phyloP scores from a whole-genome alignment of 2,797 vertebrate genomes.

The Platalea minor region DNA sequence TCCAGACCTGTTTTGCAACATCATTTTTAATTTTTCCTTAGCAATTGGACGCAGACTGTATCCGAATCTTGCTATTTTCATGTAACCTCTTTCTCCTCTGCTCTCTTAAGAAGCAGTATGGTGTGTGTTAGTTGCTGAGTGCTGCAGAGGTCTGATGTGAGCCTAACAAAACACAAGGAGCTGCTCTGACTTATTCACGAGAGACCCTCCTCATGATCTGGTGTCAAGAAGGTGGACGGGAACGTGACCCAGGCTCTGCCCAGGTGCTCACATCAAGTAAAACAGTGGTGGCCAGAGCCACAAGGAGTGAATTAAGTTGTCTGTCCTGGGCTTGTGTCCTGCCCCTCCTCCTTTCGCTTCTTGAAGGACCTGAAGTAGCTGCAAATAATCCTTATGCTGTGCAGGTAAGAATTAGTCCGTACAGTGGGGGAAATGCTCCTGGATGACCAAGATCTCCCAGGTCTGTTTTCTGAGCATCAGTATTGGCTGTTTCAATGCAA shows the following conservation, averaged over 20 bases:
- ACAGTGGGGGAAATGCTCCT: accelerated
- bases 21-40: neutral
- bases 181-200: neutral
- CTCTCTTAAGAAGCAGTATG: accelerated
- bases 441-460: neutral
- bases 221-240: neutral
- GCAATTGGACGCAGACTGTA: accelerated
- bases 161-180: neutral
- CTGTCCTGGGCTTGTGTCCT: neutral
- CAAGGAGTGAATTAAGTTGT: neutral
- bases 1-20: neutral
- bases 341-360: neutral
- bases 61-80: neutral
- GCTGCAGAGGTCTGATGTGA: neutral
- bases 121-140: neutral
- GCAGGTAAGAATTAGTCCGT: neutral
- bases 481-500: neutral
- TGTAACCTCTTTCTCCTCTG: neutral
- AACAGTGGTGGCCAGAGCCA: neutral
- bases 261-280: neutral
- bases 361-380: neutral
- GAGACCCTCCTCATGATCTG: neutral
- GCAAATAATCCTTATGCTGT: accelerated
- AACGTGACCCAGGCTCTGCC: neutral
- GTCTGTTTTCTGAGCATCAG: neutral